Evolutionary conservation across 2,888 invertebrate species (phyloP).

Genomic region (Keiferia lycopersicella): DNA sequence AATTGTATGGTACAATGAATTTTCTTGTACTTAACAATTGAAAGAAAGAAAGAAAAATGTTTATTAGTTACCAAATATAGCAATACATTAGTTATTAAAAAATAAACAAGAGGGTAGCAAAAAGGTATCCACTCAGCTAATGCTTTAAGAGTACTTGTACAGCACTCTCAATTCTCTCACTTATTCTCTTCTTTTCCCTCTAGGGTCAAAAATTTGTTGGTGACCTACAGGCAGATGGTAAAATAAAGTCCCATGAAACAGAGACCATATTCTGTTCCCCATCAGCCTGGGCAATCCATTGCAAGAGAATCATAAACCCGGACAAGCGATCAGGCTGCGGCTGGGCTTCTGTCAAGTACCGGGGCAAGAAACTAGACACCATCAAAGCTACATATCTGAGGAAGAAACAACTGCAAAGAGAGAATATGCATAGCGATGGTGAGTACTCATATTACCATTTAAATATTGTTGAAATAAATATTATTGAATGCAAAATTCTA

Average conservation of each 20-base stretch:
- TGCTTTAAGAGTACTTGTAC: no score
- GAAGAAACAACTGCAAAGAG: conserved; percentile 83
- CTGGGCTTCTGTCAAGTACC: conserved; percentile 95
- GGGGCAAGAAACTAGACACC: conserved; percentile 92
- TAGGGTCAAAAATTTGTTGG: conserved; percentile 95
- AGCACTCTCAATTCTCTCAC: no score
- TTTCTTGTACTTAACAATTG: not conserved
- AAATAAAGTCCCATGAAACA: conserved; percentile 94
- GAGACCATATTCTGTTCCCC: conserved; percentile 94
- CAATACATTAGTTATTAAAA: no score
- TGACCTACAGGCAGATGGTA: conserved; percentile 91
- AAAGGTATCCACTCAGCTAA: no score
- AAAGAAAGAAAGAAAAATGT: no score
- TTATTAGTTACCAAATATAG: no score
- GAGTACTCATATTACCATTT: conserved; percentile 26
- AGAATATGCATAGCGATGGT: conserved; percentile 77
- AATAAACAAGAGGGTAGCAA: no score
- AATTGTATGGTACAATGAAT: not conserved
- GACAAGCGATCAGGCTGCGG: conserved; percentile 96
- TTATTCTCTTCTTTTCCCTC: conserved; percentile 13
- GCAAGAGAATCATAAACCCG: conserved; percentile 94
- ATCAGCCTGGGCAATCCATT: conserved; percentile 96
- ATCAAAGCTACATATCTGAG: conserved; percentile 93
- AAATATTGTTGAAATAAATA: no score
- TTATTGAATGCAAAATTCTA: no score